Evolutionary conservation across 2,113 vertebrate genomes (phyloP), one percentile per base, ranked within the genome.

Genomic region (Nesospiza acunhae): DNA sequence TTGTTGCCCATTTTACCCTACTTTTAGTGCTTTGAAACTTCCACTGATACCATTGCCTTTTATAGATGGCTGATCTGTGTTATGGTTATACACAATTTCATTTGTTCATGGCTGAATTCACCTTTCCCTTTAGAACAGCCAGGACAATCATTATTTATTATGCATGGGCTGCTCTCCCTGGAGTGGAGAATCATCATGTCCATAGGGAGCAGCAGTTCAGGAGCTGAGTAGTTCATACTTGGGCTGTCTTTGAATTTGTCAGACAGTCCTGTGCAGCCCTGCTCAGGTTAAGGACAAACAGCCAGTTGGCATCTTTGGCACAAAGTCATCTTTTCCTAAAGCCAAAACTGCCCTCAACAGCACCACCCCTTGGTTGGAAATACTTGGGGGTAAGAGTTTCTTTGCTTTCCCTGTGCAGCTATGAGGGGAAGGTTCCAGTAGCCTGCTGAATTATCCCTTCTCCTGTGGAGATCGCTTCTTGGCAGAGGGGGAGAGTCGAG

Each of bases 391-490:
- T 93, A 85, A 55, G 56, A 24, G 50, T 63, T 74, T 49, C 73
- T 42, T 3, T 75, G 9, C 50, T 49, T 74, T 73, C 23, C 35
- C 30, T 10, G 3, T 30, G 52, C 64, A 58, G 47, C 50, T 53
- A 2, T 15, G 77, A 72, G 64, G 56, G 60, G 58, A 47, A 27
- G n/a, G 37, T 84, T 84, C 53, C 41, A 73, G 5, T 41, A 80
- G 19, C 47, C 37, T 60, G 41, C 58, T 73, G 86, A 80, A 55
- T 70, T 56, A 68, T 86, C 20, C 3, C 66, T 49, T 68, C 69
- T 80, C 26, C 75, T 41, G 63, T 82, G n/a, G 87, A 18, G 37
- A 75, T 42, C 50, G 89, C 52, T 55, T 84, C 87, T 95, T 96
- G 87, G 85, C 74, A 90, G 67, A 96, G 82, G 9, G 2, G 84